Evolutionary conservation across 2,888 invertebrate genomes (phyloP).

Genomic region (Drosophila kanekoi): DNA sequence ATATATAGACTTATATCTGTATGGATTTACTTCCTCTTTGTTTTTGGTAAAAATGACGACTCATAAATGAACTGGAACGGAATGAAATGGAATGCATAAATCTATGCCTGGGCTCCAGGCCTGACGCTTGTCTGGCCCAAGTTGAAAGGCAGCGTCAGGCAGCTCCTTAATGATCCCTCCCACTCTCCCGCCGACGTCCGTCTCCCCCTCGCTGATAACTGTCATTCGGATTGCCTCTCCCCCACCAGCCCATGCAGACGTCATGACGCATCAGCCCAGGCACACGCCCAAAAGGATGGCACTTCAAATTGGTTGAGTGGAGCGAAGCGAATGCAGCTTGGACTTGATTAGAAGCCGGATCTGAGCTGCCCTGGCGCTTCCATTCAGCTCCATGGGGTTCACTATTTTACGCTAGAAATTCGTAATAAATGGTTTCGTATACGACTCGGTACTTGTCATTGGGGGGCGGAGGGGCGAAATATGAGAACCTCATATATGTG

Average conservation of each 20-base stretch:
- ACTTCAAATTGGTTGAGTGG: conserved; percentile 44
- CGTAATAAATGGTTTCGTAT: too few relatives aligned
- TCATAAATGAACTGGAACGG: conserved; percentile 70
- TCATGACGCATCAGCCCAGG: conserved; percentile 54
- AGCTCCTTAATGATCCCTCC: conserved; percentile 69
- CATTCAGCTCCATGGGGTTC: too few relatives aligned
- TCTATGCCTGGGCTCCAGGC: conserved; percentile 24
- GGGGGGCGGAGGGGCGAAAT: too few relatives aligned
- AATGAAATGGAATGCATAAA: conserved; percentile 62
- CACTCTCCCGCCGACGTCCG: conserved; percentile 21
- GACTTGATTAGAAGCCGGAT: not conserved
- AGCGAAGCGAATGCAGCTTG: not conserved
- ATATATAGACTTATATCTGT: conserved; percentile 15
- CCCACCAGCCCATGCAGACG: conserved; percentile 45
- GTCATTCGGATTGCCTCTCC: conserved; percentile 30
- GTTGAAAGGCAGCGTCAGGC: conserved; percentile 51
- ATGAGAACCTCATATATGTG: too few relatives aligned
- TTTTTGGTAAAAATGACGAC: conserved; percentile 66
- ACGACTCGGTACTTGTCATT: too few relatives aligned
- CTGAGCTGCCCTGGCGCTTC: too few relatives aligned
- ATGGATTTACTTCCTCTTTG: conserved; percentile 18
- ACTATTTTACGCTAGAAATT: too few relatives aligned
- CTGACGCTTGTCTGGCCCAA: conserved; percentile 41
- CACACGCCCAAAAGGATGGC: conserved; percentile 30
- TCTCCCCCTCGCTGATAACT: conserved; percentile 55